Conservation (phyloP, 2,113 vertebrate genomes). For the Girardinichthys multiradiatus region DNA sequence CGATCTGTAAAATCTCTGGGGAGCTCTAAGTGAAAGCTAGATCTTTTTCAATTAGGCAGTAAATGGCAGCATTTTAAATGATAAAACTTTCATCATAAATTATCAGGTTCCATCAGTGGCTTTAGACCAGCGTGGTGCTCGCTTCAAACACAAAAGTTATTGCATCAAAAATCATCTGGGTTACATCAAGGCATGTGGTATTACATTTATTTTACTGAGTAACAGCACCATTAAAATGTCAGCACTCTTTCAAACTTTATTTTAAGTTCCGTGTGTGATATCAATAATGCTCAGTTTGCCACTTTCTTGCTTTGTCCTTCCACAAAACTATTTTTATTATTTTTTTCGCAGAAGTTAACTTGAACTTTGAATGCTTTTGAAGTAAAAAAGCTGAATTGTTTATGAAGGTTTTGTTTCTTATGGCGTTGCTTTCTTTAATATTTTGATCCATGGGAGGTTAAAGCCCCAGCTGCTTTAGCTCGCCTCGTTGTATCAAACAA, state of each 20-base stretch:
- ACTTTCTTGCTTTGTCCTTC: slow-evolving; percentile 3
- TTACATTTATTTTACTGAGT: slow-evolving; percentile 41
- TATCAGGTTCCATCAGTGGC: slow-evolving; percentile 18
- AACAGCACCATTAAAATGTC: slow-evolving; percentile 47
- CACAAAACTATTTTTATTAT: neutral
- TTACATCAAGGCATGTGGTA: slow-evolving; percentile 43
- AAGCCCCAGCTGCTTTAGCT: slow-evolving; percentile 11
- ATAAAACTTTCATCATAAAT: slow-evolving; percentile 43
- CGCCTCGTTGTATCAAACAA: slow-evolving; percentile 22
- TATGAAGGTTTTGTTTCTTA: neutral
- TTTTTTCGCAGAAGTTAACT: neutral
- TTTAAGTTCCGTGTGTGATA: neutral
- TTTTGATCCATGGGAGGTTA: slow-evolving; percentile 17
- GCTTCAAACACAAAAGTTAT: slow-evolving; percentile 24
- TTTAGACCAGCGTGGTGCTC: neutral
- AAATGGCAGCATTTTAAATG: slow-evolving; percentile 38
- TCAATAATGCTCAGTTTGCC: neutral
- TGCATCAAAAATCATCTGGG: slow-evolving; percentile 47
- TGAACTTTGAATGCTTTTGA: neutral
- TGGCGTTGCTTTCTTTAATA: slow-evolving; percentile 26
- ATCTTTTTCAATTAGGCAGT: slow-evolving; percentile 63
- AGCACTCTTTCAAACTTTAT: slow-evolving; percentile 3
- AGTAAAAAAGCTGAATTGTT: neutral
- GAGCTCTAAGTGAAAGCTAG: slow-evolving; percentile 44
- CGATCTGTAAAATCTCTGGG: slow-evolving; percentile 58